Evolutionary conservation across 1,140 invertebrate genomes (phyloP).

Genomic region (Drosophila bifasciata): DNA sequence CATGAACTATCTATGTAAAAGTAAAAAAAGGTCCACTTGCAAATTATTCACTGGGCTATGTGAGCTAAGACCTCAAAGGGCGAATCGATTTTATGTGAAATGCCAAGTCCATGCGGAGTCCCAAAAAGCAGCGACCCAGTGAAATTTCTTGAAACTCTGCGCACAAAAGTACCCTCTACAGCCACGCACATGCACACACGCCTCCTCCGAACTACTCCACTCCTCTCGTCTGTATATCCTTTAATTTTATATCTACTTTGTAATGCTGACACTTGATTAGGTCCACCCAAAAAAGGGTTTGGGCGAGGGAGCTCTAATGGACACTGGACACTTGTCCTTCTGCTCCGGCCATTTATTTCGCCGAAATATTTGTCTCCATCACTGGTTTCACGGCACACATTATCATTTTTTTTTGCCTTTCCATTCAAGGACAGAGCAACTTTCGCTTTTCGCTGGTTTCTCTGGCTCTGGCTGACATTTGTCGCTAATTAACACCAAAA

Average conservation of each 20-base stretch:
- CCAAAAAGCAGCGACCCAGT: not conserved
- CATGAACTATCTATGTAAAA: constrained; percentile 8
- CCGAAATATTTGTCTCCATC: constrained; percentile 14
- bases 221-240: constrained; percentile 2
- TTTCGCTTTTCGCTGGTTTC: constrained; percentile 25
- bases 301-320: constrained; percentile 1
- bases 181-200: constrained; percentile 16
- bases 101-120: constrained; percentile 1
- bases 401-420: constrained; percentile 37
- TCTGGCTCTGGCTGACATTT: constrained; percentile 29
- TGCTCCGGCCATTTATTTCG: not conserved
- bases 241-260: constrained; percentile 6
- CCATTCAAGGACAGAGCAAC: constrained; percentile 35
- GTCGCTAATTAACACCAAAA: constrained; percentile 45
- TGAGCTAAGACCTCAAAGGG: constrained; percentile 21
- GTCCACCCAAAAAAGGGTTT: constrained; percentile 1
- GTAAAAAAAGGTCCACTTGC: constrained; percentile 38
- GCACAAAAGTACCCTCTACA: constrained; percentile 68
- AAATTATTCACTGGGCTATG: constrained; percentile 32
- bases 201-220: constrained; percentile 1
- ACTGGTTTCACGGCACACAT: constrained; percentile 12
- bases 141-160: constrained; percentile 69
- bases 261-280: constrained; percentile 36
- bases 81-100: constrained; percentile 38
- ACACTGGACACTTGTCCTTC: constrained; percentile 1